These are phyloP conservation scores for Rutilus rutilus DNA, from an alignment of 2,113 vertebrate species.

Conservation along the genomic window DNA sequence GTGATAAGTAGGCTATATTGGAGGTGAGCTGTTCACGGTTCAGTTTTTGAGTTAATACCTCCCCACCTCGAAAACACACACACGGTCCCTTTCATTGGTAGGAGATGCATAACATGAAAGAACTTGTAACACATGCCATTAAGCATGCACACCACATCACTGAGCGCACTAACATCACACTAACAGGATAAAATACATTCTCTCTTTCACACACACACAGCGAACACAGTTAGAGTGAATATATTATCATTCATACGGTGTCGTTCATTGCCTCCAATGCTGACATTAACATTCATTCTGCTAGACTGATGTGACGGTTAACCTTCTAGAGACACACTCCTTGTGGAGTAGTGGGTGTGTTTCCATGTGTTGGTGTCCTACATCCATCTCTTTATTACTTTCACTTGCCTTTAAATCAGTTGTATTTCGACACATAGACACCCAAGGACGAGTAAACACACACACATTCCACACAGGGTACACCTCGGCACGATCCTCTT, in stretches of 20 bases:
- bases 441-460: background rate
- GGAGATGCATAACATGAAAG: constrained; percentile 25
- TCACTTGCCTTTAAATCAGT: background rate
- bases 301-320: constrained; percentile 44
- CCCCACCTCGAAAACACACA: background rate
- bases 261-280: constrained; percentile 36
- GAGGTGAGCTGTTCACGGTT: constrained; percentile 17
- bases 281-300: constrained; percentile 48
- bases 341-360: background rate
- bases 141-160: constrained; percentile 41
- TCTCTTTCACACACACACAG: constrained; percentile 34
- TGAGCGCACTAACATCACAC: constrained; percentile 19
- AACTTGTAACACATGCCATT: constrained; percentile 39
- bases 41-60: constrained; percentile 24
- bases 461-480: constrained; percentile 19
- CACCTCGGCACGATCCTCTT: constrained; percentile 22
- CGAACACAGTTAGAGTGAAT: constrained; percentile 13
- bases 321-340: constrained; percentile 29
- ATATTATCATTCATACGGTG: constrained; percentile 42
- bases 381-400: constrained; percentile 3
- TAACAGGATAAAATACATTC: constrained; percentile 25
- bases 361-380: background rate
- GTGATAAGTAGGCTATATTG: constrained; percentile 1
- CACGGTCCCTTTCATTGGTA: background rate
- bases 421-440: constrained; percentile 4